Evolutionary conservation across 2,888 invertebrate species (phyloP), one percentile per base, ranked within the genome.

Genomic region (Aethes cnicana): DNA sequence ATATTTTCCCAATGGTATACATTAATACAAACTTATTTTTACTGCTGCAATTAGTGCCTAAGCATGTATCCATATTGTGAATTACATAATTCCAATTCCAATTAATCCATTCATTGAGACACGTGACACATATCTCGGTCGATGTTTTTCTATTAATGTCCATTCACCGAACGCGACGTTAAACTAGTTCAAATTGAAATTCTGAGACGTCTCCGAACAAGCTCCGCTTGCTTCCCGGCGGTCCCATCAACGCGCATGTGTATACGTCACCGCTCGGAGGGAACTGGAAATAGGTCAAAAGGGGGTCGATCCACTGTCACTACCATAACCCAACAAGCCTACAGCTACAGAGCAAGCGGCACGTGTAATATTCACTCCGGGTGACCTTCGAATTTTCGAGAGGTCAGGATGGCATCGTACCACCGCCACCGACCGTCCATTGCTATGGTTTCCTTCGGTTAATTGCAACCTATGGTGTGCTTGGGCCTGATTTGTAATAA

Each of bases 261-360:
- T 83, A n/a, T n/a, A 79, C 85, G 84, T 86, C 84, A 84, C 70
- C 64, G 73, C 67, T 70, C 77, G 68, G 76, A 81, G 81, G 84
- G 78, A 77, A 75, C 72, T 65, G 81, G 75, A 87, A 82, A 81
- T 88, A 82, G 87, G 87, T 87, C 87, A 86, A 77, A 77, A 75
- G 79, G 83, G 87, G 86, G 82, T 79, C 84, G 76, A 73, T 68
- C 80, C 85, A 84, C 83, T 85, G 85, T 85, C 85, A 83, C 84
- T 84, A 83, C 66, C 82, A 81, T 69, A 9, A 7, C 23, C 30
- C 33, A 8, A 81, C 69, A 37, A 60, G 56, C 43, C 61, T 60
- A 60, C 61, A 63, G 57, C 58, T 56, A 57, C 59, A 33, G 54
- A 64, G 63, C 61, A 68, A 63, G 61, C 68, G 65, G 66, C 71